These are phyloP conservation scores for Tetramorium bicarinatum DNA, from an alignment of 2,888 invertebrate genomes.

Conservation along the genomic window DNA sequence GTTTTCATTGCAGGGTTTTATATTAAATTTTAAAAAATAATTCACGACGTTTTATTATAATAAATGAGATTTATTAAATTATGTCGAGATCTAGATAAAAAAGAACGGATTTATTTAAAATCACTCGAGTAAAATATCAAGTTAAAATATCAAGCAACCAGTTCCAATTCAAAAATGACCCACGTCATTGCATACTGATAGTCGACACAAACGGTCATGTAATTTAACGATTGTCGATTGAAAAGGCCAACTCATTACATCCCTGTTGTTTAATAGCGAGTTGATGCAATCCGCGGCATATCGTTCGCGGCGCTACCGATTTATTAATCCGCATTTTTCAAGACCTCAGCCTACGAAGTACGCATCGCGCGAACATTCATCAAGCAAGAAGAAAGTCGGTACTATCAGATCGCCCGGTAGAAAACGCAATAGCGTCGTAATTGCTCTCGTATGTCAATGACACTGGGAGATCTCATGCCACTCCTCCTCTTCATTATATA, in stretches of 20 bases:
- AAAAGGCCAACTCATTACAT: slow-evolving; percentile 40
- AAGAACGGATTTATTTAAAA: not conserved
- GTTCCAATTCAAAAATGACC: not conserved
- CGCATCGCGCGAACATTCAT: slow-evolving; percentile 55
- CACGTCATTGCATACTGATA: slow-evolving; percentile 17
- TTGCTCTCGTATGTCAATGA: slow-evolving; percentile 72
- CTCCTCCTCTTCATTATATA: slow-evolving; percentile 55
- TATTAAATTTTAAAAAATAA: not conserved
- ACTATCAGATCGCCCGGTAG: slow-evolving; percentile 68
- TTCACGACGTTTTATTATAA: not conserved
- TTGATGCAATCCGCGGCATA: slow-evolving; percentile 52
- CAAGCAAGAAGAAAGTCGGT: slow-evolving; percentile 30
- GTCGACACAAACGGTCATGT: slow-evolving; percentile 18
- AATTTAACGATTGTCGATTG: slow-evolving; percentile 35
- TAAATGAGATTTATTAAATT: not conserved
- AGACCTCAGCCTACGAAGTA: slow-evolving; percentile 30
- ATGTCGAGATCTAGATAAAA: not conserved
- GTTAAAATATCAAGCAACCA: slow-evolving; percentile 15
- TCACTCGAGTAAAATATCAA: not conserved
- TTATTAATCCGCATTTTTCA: slow-evolving; percentile 68
- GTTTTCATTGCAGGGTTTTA: not conserved
- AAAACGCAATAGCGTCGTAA: slow-evolving; percentile 66
- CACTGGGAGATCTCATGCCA: slow-evolving; percentile 59
- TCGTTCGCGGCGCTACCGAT: slow-evolving; percentile 46
- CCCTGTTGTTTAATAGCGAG: slow-evolving; percentile 49